Base-by-base conservation (phyloP, 2,797 vertebrate species). In the Xenentodon cancila region DNA sequence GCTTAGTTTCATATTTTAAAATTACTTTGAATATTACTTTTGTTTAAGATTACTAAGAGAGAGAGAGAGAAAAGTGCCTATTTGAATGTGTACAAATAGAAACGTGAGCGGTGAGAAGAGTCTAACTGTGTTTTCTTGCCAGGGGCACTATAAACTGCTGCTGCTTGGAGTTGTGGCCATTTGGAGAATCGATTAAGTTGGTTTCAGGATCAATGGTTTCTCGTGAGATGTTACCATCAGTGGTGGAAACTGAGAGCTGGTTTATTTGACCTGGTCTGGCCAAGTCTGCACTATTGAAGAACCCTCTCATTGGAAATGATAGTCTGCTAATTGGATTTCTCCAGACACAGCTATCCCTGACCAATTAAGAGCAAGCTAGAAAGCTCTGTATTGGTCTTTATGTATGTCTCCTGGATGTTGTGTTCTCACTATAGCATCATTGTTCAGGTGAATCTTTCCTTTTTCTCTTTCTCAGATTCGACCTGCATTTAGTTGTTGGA, bases 241-340 rank as follows among this genome's bases (percentile, higher is more conserved):
- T 30, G 64, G 22, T 66, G 61, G 11, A 25, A 56, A 60, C 16
- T 43, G 43, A 76, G 53, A 67, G 72, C 46, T 0, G 8, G 32
- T 75, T 74, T 73, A 73, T 73, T 72, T 73, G 75, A 71, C 63
- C 57, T 51, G 42, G 63, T 63, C 57, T 73, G 71, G 74, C 68
- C 77, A 64, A 58, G 50, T 75, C 76, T 81, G 74, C 77, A 71
- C 64, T 80, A 75, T 68, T 77, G 68, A 82, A 73, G 68, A 75
- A 73, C 40, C 54, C 60, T 64, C 63, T 78, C 60, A 61, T 37
- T 73, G 76, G 78, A 84, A 81, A 79, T 63, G 45, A 76, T 67
- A 40, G 56, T 49, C 37, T 56, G 43, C 62, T 84, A 86, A 88
- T 82, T 84, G 66, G 70, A 77, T 82, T 82, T 34, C 71, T 79